A percentile compares a stretch with the other conserved stretches of the same genome.
Evolutionary conservation across 2,113 vertebrate species (phyloP).

Genomic region (Petaurus breviceps): DNA sequence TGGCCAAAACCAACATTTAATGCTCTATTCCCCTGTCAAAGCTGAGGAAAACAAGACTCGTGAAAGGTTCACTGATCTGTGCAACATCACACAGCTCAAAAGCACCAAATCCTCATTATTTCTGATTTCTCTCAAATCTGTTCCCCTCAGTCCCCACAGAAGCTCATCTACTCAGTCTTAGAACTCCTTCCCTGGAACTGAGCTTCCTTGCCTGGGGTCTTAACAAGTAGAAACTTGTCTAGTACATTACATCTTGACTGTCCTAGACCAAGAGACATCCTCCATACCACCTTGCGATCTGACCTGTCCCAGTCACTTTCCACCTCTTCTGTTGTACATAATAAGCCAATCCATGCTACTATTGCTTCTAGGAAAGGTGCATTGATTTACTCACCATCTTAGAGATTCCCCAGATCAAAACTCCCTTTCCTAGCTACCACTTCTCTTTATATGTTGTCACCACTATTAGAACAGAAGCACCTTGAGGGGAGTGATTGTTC

Average conservation of each 20-base stretch:
- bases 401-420: not conserved
- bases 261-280: not conserved
- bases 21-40: not conserved
- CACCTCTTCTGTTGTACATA: not conserved
- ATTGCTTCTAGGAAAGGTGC: not conserved
- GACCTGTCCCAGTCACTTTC: too few relatives aligned
- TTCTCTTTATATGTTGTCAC: not conserved
- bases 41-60: not conserved
- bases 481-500: too few relatives aligned
- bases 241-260: not conserved
- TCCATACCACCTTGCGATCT: not conserved
- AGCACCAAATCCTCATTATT: not conserved
- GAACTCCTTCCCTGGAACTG: not conserved
- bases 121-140: not conserved
- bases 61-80: not conserved
- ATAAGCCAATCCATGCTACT: not conserved
- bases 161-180: not conserved
- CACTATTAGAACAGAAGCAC: not conserved
- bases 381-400: not conserved
- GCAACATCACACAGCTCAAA: not conserved
- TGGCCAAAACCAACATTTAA: not conserved
- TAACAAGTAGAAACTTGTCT: not conserved
- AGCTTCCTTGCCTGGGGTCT: not conserved
- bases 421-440: not conserved
- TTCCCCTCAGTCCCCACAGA: not conserved